Conservation (phyloP, 2,888 invertebrate genomes). For the Thumatha senex region DNA sequence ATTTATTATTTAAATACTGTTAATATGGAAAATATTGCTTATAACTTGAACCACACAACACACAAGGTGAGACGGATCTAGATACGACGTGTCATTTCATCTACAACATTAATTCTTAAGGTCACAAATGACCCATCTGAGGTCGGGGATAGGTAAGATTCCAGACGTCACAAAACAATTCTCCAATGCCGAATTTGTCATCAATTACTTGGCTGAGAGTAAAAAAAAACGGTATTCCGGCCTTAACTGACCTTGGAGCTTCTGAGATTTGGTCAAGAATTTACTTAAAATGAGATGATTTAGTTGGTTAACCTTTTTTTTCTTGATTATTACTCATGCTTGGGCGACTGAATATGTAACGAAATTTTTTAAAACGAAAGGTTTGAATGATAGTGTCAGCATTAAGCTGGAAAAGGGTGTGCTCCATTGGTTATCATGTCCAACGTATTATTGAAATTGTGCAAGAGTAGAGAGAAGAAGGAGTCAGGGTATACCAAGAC, state of each 20-base stretch:
- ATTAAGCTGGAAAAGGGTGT: no score
- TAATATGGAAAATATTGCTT: not conserved
- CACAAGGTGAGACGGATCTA: slow-evolving; percentile 70
- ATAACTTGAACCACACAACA: slow-evolving; percentile 42
- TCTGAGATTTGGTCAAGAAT: slow-evolving; percentile 2
- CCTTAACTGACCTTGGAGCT: slow-evolving; percentile 8
- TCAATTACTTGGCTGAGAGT: slow-evolving; percentile 12
- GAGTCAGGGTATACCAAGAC: no score
- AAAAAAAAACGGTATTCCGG: slow-evolving; percentile 11
- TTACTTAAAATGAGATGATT: slow-evolving; percentile 1
- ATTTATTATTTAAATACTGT: no score
- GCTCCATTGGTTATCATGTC: no score
- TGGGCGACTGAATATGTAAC: no score
- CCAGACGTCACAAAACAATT: slow-evolving; percentile 42
- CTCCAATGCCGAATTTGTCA: slow-evolving; percentile 31
- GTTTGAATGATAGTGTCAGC: no score
- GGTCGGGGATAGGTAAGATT: slow-evolving; percentile 41
- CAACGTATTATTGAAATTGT: no score
- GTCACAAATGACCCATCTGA: slow-evolving; percentile 55
- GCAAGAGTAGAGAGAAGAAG: no score
- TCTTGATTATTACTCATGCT: not conserved
- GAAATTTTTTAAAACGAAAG: no score
- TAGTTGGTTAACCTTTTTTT: not conserved
- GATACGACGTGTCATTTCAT: slow-evolving; percentile 67
- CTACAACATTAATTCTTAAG: slow-evolving; percentile 49